phyloP scores from a whole-genome alignment of 2,797 vertebrate species.

The Kryptopterus vitreolus region DNA sequence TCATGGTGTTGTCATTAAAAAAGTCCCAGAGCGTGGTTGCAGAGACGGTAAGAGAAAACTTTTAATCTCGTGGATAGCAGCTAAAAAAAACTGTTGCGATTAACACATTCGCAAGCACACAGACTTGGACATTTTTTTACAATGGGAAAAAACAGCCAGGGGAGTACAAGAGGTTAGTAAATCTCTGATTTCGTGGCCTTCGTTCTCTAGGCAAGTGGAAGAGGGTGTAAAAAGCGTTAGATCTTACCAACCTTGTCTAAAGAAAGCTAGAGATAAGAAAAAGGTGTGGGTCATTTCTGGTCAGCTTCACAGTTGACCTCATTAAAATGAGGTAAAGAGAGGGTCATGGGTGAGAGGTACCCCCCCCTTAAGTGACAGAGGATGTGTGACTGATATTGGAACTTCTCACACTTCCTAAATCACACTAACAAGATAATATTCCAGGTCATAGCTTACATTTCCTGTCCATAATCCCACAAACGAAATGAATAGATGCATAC shows the following conservation, averaged over 20 bases:
- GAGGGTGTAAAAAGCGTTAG: slow-evolving; percentile 4
- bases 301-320: slow-evolving; percentile 32
- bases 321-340: slow-evolving; percentile 31
- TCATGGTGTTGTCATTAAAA: slow-evolving; percentile 27
- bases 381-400: slow-evolving; percentile 34
- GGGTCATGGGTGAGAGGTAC: slow-evolving; percentile 9
- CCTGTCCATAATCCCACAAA: slow-evolving; percentile 14
- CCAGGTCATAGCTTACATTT: slow-evolving; percentile 7
- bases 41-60: neutral
- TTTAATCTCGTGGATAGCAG: slow-evolving; percentile 6
- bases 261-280: slow-evolving; percentile 26
- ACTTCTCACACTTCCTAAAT: slow-evolving; percentile 40
- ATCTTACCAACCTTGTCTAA: neutral
- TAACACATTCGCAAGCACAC: neutral
- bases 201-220: slow-evolving; percentile 6
- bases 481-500: neutral
- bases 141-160: slow-evolving; percentile 16
- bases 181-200: neutral
- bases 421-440: slow-evolving; percentile 35
- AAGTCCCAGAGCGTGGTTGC: neutral
- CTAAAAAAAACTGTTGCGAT: slow-evolving; percentile 1
- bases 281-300: slow-evolving; percentile 42
- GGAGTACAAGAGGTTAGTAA: slow-evolving; percentile 26
- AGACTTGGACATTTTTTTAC: neutral
- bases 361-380: slow-evolving; percentile 29